Conservation (phyloP, 2,797 vertebrate genomes). For the Paedocypris micromegethes region DNA sequence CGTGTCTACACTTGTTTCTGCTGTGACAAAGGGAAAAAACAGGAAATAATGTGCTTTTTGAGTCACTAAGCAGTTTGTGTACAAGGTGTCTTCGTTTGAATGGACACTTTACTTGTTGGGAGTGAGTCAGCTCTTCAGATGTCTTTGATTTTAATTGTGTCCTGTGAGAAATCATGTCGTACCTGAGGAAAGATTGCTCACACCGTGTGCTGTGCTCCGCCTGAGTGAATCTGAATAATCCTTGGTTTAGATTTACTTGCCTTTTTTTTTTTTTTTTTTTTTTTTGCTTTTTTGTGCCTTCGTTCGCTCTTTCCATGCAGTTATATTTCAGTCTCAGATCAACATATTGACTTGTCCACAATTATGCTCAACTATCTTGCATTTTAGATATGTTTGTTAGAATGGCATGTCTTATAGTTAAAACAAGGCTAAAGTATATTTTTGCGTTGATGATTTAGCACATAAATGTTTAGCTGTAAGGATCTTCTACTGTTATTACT, state of each 20-base stretch:
- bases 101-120: constrained; percentile 24
- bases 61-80: constrained; percentile 29
- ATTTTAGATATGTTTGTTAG: too few relatives aligned
- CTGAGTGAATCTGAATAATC: constrained; percentile 5
- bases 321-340: too few relatives aligned
- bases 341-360: too few relatives aligned
- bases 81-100: constrained; percentile 24
- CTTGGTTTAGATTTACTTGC: constrained; percentile 22
- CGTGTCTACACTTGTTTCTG: constrained; percentile 21
- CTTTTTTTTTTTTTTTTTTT: constrained; percentile 11
- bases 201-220: neutral
- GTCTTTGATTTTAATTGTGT: constrained; percentile 20
- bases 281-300: constrained; percentile 7
- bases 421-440: too few relatives aligned
- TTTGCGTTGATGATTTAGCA: too few relatives aligned
- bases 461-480: too few relatives aligned
- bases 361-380: too few relatives aligned
- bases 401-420: too few relatives aligned
- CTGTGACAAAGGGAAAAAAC: constrained; percentile 19
- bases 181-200: neutral
- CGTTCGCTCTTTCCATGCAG: neutral
- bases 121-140: constrained; percentile 19
- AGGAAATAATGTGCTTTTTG: constrained; percentile 17
- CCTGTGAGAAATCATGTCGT: constrained; percentile 3
- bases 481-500: too few relatives aligned